Percentiles rank a stretch among this genome's conserved stretches.
phyloP scores from a whole-genome alignment of 2,888 invertebrate genomes.

The Tinea semifulvella region DNA sequence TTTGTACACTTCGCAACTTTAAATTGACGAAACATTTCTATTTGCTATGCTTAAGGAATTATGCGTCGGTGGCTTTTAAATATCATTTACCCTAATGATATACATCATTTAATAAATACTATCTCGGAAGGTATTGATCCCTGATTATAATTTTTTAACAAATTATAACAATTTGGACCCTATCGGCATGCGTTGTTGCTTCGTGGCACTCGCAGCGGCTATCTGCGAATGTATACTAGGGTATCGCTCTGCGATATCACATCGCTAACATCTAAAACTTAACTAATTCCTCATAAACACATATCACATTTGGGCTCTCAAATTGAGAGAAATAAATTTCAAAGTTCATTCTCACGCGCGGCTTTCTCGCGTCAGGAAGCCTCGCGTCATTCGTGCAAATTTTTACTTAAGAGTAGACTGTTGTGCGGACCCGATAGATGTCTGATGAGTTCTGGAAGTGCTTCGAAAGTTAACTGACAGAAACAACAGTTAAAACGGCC shows the following conservation, averaged over 20 bases:
- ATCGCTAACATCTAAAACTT: constrained; percentile 48
- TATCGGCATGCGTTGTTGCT: constrained; percentile 45
- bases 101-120: constrained; percentile 67
- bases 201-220: not conserved
- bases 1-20: constrained; percentile 58
- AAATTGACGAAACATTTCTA: constrained; percentile 52
- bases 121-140: constrained; percentile 67
- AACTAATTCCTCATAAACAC: constrained; percentile 57
- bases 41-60: constrained; percentile 66
- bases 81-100: constrained; percentile 63
- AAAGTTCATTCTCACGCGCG: constrained; percentile 50
- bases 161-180: constrained; percentile 66
- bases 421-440: constrained; percentile 90
- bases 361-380: constrained; percentile 37
- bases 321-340: constrained; percentile 46
- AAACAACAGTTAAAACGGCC: constrained; percentile 87
- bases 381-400: constrained; percentile 76
- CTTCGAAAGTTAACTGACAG: constrained; percentile 86
- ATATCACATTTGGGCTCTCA: constrained; percentile 64
- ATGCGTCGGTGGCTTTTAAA: constrained; percentile 68
- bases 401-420: constrained; percentile 86
- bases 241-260: constrained; percentile 62
- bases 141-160: constrained; percentile 68
- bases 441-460: constrained; percentile 85
- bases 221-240: constrained; percentile 31